A percentile compares a stretch with the other conserved stretches of the same genome.
These are phyloP conservation scores for Boloria euphrosyne DNA, from an alignment of 2,888 invertebrate genomes.

Conservation along the genomic window DNA sequence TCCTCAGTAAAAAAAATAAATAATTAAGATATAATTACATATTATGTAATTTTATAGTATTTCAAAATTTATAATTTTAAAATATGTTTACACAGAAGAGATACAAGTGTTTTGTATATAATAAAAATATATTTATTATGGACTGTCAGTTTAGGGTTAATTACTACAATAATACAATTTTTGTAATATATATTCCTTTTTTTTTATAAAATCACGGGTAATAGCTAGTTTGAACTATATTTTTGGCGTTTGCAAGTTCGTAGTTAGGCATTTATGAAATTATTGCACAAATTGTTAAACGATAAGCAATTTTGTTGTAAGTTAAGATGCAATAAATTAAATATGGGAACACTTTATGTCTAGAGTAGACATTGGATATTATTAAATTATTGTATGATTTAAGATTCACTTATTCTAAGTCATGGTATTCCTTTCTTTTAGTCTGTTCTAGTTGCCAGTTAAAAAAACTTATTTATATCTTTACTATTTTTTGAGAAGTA, in stretches of 20 bases:
- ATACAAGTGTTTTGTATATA: no score
- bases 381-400: no score
- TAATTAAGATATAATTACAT: background rate
- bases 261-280: slow-evolving; percentile 63
- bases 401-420: no score
- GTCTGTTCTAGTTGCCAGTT: no score
- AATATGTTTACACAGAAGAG: no score
- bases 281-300: slow-evolving; percentile 58
- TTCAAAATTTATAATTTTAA: background rate
- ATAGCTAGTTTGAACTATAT: slow-evolving; percentile 30
- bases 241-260: slow-evolving; percentile 33
- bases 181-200: background rate
- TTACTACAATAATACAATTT: no score
- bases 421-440: no score
- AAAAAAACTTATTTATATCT: no score
- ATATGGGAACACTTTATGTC: background rate
- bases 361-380: no score
- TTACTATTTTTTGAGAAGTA: no score
- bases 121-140: background rate
- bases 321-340: slow-evolving; percentile 19
- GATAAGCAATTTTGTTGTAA: slow-evolving; percentile 33
- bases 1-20: background rate
- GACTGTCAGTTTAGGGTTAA: background rate
- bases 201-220: slow-evolving; percentile 5
- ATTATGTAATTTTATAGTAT: background rate